A percentile compares a stretch with the other conserved stretches of the same genome.
phyloP scores from a whole-genome alignment of 2,888 invertebrate species.

The Plutella xylostella region DNA sequence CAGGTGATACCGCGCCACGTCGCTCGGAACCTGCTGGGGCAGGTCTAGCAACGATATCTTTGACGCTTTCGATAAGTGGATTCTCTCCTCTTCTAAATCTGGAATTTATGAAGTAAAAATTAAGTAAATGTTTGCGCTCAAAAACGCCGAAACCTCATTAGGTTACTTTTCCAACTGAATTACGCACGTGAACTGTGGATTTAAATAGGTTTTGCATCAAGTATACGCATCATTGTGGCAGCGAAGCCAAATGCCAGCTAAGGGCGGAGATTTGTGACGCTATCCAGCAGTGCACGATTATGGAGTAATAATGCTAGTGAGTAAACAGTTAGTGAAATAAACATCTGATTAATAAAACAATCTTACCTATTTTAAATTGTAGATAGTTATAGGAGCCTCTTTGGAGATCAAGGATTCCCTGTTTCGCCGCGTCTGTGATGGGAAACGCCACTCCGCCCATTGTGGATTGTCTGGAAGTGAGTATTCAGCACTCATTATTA shows the following conservation, averaged over 20 bases:
- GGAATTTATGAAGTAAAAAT: too few species aligned
- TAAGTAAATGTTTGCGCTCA: too few species aligned
- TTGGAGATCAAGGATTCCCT: constrained; percentile 80
- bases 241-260: too few species aligned
- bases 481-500: neutral
- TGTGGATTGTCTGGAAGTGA: constrained; percentile 79
- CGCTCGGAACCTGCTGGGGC: constrained; percentile 83
- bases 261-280: too few species aligned
- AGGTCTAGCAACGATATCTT: constrained; percentile 77
- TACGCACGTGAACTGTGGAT: too few species aligned
- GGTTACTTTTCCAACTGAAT: too few species aligned
- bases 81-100: constrained; percentile 89
- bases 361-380: constrained; percentile 85
- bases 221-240: too few species aligned
- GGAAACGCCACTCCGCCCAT: constrained; percentile 93
- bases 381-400: constrained; percentile 87
- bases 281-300: too few species aligned
- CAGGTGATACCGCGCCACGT: constrained; percentile 92
- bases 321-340: too few species aligned
- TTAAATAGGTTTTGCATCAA: too few species aligned
- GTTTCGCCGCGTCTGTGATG: constrained; percentile 81
- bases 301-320: neutral
- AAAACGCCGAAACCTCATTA: too few species aligned
- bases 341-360: too few species aligned
- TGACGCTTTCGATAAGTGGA: constrained; percentile 82